Evolutionary conservation across 64 coral and sea anemone genomes (phyloP).

Genomic region (Stichodactyla mertensii): DNA sequence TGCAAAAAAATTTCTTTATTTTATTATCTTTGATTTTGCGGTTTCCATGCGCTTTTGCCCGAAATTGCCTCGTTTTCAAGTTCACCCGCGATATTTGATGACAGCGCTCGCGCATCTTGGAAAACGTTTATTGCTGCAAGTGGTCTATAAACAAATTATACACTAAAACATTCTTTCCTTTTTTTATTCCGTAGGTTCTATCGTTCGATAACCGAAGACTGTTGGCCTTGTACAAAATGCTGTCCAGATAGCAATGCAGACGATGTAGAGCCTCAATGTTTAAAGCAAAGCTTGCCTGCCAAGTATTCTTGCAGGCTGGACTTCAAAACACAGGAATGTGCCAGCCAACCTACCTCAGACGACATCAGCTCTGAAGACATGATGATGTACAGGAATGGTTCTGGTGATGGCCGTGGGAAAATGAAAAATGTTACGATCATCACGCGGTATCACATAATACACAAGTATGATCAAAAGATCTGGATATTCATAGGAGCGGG

Average conservation of each 20-base stretch:
- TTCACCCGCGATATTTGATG: no score
- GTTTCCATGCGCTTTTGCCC: no score
- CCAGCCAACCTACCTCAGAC: not conserved
- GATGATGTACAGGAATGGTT: not conserved
- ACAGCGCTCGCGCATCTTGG: no score
- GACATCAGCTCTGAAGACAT: not conserved
- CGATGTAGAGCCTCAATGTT: slow-evolving; percentile 46
- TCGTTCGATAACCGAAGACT: slow-evolving; percentile 60
- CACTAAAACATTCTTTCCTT: not conserved
- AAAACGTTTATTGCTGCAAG: no score
- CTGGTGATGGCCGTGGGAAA: not conserved
- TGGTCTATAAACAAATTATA: no score
- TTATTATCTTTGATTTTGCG: no score
- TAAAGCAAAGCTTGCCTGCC: slow-evolving; percentile 42
- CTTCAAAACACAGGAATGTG: slow-evolving; percentile 42
- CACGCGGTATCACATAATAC: not conserved
- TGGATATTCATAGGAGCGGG: not conserved
- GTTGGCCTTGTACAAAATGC: slow-evolving; percentile 64
- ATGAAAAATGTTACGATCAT: not conserved
- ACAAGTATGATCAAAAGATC: not conserved
- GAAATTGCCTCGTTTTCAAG: no score
- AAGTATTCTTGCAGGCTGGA: slow-evolving; percentile 64
- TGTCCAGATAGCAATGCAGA: slow-evolving; percentile 54
- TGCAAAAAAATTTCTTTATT: no score
- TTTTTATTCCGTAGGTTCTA: slow-evolving; percentile 26